These are phyloP conservation scores for Brachionus rotundiformis DNA, from an alignment of 1,140 invertebrate genomes.

Conservation along the genomic window DNA sequence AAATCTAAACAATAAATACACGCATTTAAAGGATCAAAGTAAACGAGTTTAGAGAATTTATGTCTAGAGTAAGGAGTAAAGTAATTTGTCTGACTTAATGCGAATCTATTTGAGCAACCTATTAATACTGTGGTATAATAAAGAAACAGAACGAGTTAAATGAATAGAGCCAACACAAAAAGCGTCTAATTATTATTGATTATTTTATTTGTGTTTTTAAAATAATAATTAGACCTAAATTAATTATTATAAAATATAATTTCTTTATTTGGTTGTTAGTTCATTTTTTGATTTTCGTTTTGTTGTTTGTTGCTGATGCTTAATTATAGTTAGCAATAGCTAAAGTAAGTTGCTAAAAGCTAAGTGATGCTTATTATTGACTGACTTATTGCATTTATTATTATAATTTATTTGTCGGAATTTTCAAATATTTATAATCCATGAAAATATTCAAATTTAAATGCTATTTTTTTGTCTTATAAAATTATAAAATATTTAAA, in stretches of 20 bases:
- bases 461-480: background rate
- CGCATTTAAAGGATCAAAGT: slow-evolving; percentile 38
- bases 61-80: background rate
- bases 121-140: background rate
- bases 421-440: background rate
- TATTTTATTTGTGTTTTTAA: background rate
- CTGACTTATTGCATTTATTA: slow-evolving; percentile 31
- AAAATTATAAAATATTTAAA: background rate
- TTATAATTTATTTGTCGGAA: slow-evolving; percentile 8
- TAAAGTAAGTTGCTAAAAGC: background rate
- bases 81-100: slow-evolving; percentile 27
- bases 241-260: slow-evolving; percentile 24
- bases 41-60: slow-evolving; percentile 23
- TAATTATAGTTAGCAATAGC: background rate
- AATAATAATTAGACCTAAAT: slow-evolving; percentile 3
- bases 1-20: slow-evolving; percentile 20
- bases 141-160: background rate
- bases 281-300: background rate
- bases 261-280: background rate
- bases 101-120: background rate
- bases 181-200: slow-evolving; percentile 46
- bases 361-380: slow-evolving; percentile 13
- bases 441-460: background rate
- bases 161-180: background rate
- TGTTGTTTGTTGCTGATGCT: slow-evolving; percentile 18